phyloP scores from a whole-genome alignment of 2,888 invertebrate genomes.

The Marronus borbonicus region DNA sequence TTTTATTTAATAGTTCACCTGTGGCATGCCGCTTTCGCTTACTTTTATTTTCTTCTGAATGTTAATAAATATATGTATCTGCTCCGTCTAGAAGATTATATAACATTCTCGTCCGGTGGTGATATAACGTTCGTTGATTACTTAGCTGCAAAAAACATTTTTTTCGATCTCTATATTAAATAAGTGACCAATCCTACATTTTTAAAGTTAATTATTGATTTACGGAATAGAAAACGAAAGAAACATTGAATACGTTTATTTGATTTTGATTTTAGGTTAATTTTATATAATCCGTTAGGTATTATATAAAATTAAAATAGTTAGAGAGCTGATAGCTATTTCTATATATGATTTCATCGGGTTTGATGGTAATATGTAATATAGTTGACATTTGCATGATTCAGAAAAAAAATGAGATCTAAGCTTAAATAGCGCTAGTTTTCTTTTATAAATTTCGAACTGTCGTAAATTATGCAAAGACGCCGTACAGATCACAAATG shows the following conservation, averaged over 20 bases:
- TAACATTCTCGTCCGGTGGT: background rate
- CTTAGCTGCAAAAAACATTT: constrained; percentile 8
- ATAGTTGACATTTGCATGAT: too few relatives aligned
- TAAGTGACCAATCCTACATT: background rate
- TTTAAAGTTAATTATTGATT: background rate
- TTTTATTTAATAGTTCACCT: background rate
- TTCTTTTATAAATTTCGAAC: too few relatives aligned
- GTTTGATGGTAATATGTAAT: too few relatives aligned
- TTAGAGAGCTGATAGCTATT: too few relatives aligned
- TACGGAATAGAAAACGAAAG: background rate
- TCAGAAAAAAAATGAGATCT: too few relatives aligned
- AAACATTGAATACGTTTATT: background rate
- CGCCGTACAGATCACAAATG: too few relatives aligned
- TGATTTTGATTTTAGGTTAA: too few relatives aligned
- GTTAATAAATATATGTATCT: background rate
- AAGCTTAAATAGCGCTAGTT: too few relatives aligned
- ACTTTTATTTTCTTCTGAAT: constrained; percentile 21
- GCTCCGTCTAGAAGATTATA: constrained; percentile 1
- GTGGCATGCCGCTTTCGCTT: constrained; percentile 11
- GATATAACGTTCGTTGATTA: constrained; percentile 20
- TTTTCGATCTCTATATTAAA: background rate
- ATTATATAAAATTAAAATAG: too few relatives aligned
- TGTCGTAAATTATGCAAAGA: too few relatives aligned
- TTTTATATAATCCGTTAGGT: too few relatives aligned
- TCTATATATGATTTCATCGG: too few relatives aligned